Evolutionary conservation across 2,888 invertebrate species (phyloP), one percentile per base, ranked within the genome.

Genomic region (Coleophora flavipennella): DNA sequence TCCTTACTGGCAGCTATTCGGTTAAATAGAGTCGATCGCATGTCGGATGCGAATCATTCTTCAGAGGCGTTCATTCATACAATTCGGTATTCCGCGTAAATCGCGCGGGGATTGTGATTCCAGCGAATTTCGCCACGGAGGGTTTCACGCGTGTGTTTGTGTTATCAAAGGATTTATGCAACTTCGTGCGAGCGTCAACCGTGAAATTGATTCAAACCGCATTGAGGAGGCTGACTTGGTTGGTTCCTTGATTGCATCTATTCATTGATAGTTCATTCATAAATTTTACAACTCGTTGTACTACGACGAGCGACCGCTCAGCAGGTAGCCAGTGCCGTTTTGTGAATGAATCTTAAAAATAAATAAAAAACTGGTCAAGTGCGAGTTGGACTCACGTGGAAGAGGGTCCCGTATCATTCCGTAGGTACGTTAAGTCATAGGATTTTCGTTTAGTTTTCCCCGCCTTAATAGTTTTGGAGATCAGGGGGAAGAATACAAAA

Each of bases 61-160:
- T 65, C 52, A 45, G 70, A 79, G 80, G 81, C 71, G 81, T 80
- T 75, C 77, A 64, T 61, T 73, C 75, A 62, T 61, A 58, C 61
- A 61, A 69, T 72, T 67, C 67, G 67, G 66, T 73, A 68, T 70
- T 75, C 57, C 49, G 44, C 48, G 53, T 60, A 64, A 69, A 72
- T 64, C 62, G 58, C 52, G 50, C 50, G 58, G 59, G n/a, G 59
- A 59, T 62, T 56, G 51, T 48, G 50, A 43, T 44, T 51, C 45
- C 46, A 48, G 46, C 48, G 50, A 59, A 66, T 58, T 56, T 51
- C 44, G 34, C 41, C 54, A 53, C 57, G 59, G 55, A 46, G 39
- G 46, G 57, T 60, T 61, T 64, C 60, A 60, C 56, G 59, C 55
- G 53, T 46, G 48, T 62, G 60, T 67, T 71, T 70, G 62, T 67